Evolutionary conservation across 2,113 vertebrate species (phyloP), one percentile per base, ranked within the genome.

Genomic region (Haemorhous mexicanus): DNA sequence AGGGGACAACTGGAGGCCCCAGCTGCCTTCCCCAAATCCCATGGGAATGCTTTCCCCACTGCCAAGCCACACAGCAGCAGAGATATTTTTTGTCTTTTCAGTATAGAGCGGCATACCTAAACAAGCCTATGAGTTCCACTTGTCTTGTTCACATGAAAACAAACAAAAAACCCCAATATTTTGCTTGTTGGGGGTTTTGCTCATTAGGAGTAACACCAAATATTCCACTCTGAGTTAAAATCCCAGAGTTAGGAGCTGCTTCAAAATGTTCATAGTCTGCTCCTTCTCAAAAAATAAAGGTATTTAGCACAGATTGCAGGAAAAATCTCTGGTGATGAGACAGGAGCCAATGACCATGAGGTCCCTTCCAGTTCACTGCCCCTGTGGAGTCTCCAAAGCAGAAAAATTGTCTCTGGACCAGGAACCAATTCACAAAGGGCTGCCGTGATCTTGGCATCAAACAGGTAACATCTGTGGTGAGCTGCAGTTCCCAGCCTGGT

Each of bases 101-200:
- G 32, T 8, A 28, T 3, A 41, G 28, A n/a, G 49, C 5, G 6
- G 23, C 1, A 0, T 21, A 39, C 9, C n/a, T 69, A 49, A 87
- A 59, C 15, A n/a, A 6, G 28, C 10, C 6, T 10, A 0, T 0
- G n/a, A 69, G 8, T 21, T 61, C 28, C 32, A 8, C 18, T 58
- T 41, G 50, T 26, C 18, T 74, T 74, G 49, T 78, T 33, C 68
- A 55, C 22, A 30, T 26, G 17, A 28, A 89, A 84, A 52, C 3
- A 58, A 73, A 46, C 3, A 59, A 68, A 52, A 12, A 3, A 20
- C 4, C 18, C 20, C 43, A 1, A 3, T 56, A 49, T 46, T 83
- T 49, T 43, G 32, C 17, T n/a, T 58, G 16, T 13, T 53, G 16
- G 13, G 43, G 35, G 11, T 70, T 91, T n/a, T 1, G 0, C 11